Conservation (phyloP, 1,140 invertebrate genomes). For the Camponotus vicinus region DNA sequence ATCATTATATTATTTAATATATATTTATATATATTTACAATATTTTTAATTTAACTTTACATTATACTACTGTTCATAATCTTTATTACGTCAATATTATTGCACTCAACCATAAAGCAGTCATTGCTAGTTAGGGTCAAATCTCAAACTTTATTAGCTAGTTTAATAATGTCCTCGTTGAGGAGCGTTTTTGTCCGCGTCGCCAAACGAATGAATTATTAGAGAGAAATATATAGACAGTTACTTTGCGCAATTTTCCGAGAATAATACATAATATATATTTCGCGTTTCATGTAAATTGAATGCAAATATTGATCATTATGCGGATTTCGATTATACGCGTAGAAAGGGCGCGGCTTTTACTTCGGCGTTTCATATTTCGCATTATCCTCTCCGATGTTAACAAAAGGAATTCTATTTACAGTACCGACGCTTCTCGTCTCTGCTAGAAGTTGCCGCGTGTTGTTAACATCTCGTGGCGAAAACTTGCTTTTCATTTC, state of each 20-base stretch:
- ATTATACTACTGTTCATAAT: conserved; percentile 37
- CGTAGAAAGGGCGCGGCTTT: not conserved
- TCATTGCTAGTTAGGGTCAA: conserved; percentile 58
- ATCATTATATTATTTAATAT: not conserved
- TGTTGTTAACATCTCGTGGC: conserved; percentile 46
- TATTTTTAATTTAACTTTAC: conserved; percentile 22
- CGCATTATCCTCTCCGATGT: conserved; percentile 49
- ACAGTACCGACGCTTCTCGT: conserved; percentile 6
- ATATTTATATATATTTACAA: conserved; percentile 25
- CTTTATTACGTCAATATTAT: conserved; percentile 56
- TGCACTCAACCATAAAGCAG: conserved; percentile 15
- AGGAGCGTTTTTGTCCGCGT: conserved; percentile 47
- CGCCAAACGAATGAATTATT: conserved; percentile 48
- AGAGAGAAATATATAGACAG: conserved; percentile 41
- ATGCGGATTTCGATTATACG: conserved; percentile 17
- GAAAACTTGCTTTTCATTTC: conserved; percentile 66
- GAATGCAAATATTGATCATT: conserved; percentile 68
- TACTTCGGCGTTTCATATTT: conserved; percentile 50
- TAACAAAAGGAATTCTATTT: conserved; percentile 63
- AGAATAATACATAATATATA: conserved; percentile 58
- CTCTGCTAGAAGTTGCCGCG: not conserved
- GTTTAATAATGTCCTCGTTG: conserved; percentile 52
- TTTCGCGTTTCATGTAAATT: conserved; percentile 21
- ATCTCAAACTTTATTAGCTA: conserved; percentile 67
- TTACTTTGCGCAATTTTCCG: conserved; percentile 43